Percentiles rank a stretch among this genome's conserved stretches.
Conservation (phyloP, 2,113 vertebrate species). For the Odontesthes bonariensis region DNA sequence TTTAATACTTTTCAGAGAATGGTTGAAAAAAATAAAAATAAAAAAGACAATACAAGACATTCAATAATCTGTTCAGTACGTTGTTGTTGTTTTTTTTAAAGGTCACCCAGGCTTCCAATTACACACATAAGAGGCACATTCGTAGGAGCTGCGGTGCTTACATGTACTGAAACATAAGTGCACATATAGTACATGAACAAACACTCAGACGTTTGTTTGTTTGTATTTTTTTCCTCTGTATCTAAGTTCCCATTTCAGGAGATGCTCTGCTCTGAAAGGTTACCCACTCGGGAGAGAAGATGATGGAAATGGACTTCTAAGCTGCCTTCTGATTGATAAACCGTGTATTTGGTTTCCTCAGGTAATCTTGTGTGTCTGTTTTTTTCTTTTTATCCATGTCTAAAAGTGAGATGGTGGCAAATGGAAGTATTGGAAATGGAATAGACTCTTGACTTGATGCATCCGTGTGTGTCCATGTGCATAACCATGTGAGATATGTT, state of each 20-base stretch:
- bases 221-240: not conserved
- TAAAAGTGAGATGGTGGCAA: not conserved
- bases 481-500: not conserved
- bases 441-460: not conserved
- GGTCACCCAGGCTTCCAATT: not conserved
- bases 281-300: constrained; percentile 14
- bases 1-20: too few species aligned
- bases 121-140: not conserved
- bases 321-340: constrained; percentile 40
- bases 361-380: constrained; percentile 10
- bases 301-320: constrained; percentile 21
- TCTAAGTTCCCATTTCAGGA: constrained; percentile 34
- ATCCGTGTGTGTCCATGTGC: not conserved
- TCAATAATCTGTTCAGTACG: not conserved
- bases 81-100: not conserved
- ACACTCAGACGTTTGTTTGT: constrained; percentile 1
- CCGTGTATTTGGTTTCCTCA: constrained; percentile 26
- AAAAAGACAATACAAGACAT: not conserved
- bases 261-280: constrained; percentile 18
- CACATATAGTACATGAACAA: not conserved
- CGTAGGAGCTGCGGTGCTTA: not conserved
- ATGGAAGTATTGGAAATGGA: constrained; percentile 19
- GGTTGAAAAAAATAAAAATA: too few species aligned
- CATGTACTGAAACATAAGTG: not conserved
- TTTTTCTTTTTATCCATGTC: not conserved